Conservation (phyloP, 2,797 vertebrate species). For the Erethizon dorsatum region DNA sequence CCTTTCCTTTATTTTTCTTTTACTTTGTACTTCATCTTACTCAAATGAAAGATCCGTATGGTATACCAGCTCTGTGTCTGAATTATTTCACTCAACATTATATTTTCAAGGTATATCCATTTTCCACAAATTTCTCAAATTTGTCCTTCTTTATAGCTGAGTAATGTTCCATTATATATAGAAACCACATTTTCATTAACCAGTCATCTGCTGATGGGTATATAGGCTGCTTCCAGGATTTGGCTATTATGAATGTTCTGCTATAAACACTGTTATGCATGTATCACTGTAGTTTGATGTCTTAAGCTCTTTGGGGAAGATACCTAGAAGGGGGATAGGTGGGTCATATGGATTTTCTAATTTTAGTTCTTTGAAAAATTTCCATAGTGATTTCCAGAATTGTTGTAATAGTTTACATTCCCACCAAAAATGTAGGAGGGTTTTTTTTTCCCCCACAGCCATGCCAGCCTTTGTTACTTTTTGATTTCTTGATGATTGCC, state of each 20-base stretch:
- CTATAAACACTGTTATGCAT: background rate
- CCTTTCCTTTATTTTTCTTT: background rate
- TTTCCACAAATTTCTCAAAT: background rate
- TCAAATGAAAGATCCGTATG: background rate
- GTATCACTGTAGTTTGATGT: background rate
- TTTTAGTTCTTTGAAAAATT: background rate
- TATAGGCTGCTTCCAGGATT: background rate
- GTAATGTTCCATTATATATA: background rate
- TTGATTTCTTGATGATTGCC: background rate
- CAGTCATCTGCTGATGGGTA: background rate
- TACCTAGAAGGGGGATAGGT: background rate
- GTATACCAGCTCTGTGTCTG: background rate
- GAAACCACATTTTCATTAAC: background rate
- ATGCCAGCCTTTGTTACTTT: background rate
- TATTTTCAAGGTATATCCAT: background rate
- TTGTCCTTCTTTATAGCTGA: background rate
- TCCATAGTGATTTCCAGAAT: background rate
- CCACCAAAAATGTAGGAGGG: background rate
- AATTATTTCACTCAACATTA: background rate
- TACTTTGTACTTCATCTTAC: background rate
- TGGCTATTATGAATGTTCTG: background rate
- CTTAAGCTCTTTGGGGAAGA: background rate
- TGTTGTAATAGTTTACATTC: background rate
- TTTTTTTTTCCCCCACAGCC: background rate
- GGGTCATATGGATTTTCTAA: background rate